Percentiles rank a stretch among this genome's conserved stretches.
phyloP scores from a whole-genome alignment of 2,888 invertebrate species.

The Sphaeridia pumilis region DNA sequence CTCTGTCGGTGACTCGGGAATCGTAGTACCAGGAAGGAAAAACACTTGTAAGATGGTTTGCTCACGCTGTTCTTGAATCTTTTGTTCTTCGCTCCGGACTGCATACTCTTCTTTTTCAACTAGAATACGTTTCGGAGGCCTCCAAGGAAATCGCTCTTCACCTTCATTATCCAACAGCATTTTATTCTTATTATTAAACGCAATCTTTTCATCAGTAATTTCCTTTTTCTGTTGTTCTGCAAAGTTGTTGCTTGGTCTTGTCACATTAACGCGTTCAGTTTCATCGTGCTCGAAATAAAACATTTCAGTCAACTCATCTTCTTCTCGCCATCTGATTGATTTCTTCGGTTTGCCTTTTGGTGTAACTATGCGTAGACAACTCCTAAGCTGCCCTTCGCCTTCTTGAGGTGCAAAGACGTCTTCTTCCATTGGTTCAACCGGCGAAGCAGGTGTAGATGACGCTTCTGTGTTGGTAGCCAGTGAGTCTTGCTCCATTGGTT shows the following conservation, averaged over 20 bases:
- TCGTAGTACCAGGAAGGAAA: slow-evolving; percentile 49
- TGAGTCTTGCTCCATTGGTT: no score
- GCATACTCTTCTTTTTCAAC: slow-evolving; percentile 36
- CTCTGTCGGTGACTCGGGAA: slow-evolving; percentile 76
- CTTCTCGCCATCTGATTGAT: slow-evolving; percentile 68
- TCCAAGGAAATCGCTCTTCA: slow-evolving; percentile 71
- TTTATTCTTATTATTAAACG: slow-evolving; percentile 62
- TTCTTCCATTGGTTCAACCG: background rate
- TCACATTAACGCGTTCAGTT: slow-evolving; percentile 90
- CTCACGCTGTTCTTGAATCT: slow-evolving; percentile 75
- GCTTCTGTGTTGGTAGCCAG: no score
- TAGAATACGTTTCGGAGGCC: slow-evolving; percentile 55
- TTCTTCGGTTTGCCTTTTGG: slow-evolving; percentile 58
- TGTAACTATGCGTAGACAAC: slow-evolving; percentile 61
- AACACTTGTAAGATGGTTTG: slow-evolving; percentile 68
- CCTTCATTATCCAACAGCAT: slow-evolving; percentile 56
- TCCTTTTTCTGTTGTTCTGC: slow-evolving; percentile 86
- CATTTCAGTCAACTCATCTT: slow-evolving; percentile 64
- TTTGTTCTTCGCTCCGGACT: slow-evolving; percentile 70
- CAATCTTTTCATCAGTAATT: slow-evolving; percentile 69
- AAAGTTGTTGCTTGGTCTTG: slow-evolving; percentile 52
- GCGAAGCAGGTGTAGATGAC: slow-evolving; percentile 19
- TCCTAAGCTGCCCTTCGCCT: slow-evolving; percentile 40
- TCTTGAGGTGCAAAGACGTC: slow-evolving; percentile 23
- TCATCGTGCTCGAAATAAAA: slow-evolving; percentile 90